phyloP scores from a whole-genome alignment of 2,888 invertebrate species.

The Nomada flava region DNA sequence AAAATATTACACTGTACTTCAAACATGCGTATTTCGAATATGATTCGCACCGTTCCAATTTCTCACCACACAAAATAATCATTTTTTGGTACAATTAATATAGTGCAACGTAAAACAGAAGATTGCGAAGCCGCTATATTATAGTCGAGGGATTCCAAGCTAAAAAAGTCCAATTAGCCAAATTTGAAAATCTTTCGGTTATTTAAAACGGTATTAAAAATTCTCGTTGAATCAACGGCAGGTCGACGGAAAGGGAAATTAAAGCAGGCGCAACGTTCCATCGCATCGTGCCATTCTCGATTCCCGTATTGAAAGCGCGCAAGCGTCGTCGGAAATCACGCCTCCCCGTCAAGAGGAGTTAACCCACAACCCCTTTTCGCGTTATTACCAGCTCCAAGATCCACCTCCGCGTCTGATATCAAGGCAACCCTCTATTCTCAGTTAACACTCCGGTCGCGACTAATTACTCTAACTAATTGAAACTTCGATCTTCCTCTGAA shows the following conservation, averaged over 20 bases:
- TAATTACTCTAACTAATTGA: slow-evolving; percentile 82
- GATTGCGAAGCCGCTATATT: no score
- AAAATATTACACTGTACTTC: no score
- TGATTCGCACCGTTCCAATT: no score
- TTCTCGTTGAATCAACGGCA: not conserved
- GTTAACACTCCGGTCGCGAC: slow-evolving; percentile 81
- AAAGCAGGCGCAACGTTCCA: not conserved
- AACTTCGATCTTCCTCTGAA: slow-evolving; percentile 69
- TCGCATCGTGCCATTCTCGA: slow-evolving; percentile 23
- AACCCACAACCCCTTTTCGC: slow-evolving; percentile 70
- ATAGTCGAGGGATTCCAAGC: no score
- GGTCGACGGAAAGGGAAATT: not conserved
- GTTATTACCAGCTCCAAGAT: slow-evolving; percentile 70
- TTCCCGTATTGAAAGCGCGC: slow-evolving; percentile 67
- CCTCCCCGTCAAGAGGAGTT: slow-evolving; percentile 68
- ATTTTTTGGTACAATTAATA: no score
- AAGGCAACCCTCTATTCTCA: slow-evolving; percentile 76
- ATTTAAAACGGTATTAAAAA: not conserved
- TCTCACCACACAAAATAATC: no score
- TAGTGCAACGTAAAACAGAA: no score
- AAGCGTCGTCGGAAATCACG: slow-evolving; percentile 79
- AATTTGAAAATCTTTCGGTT: not conserved
- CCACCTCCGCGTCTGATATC: slow-evolving; percentile 72
- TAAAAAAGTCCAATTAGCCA: no score
- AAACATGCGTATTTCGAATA: no score